These are phyloP conservation scores for Tinea trinotella DNA, from an alignment of 2,888 invertebrate genomes.

Conservation along the genomic window DNA sequence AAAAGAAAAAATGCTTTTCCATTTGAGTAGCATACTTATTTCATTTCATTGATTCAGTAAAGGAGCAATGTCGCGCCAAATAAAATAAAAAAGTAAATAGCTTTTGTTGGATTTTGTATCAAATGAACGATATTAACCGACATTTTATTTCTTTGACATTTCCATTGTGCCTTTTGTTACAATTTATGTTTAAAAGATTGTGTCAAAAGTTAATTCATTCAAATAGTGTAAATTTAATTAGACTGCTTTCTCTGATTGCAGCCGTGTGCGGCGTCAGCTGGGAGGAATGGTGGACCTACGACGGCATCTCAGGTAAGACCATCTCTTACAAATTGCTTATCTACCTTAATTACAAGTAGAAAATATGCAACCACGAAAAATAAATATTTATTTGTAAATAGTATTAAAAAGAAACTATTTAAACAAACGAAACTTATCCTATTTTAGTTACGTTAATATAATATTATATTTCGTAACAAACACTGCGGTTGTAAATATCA, in stretches of 20 bases:
- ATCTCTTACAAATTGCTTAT: background rate
- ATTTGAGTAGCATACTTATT: constrained; percentile 45
- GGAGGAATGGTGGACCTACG: constrained; percentile 98
- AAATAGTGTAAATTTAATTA: constrained; percentile 42
- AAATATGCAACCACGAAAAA: too few species aligned
- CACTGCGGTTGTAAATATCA: too few species aligned
- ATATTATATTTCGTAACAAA: too few species aligned
- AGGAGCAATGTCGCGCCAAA: constrained; percentile 18
- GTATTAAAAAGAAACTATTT: too few species aligned
- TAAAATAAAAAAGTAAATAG: constrained; percentile 13
- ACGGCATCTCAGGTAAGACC: constrained; percentile 91
- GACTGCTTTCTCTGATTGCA: constrained; percentile 73
- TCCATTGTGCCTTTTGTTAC: background rate
- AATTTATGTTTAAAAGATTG: background rate
- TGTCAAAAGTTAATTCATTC: constrained; percentile 6
- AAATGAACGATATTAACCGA: background rate
- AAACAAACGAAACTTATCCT: too few species aligned
- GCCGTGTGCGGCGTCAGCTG: constrained; percentile 85
- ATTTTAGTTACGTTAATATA: too few species aligned
- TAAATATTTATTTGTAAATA: too few species aligned
- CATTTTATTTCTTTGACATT: background rate
- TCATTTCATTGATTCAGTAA: constrained; percentile 36
- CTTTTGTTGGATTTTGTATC: constrained; percentile 9
- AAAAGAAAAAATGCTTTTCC: constrained; percentile 45
- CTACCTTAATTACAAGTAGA: background rate